Percentiles rank a stretch among this genome's conserved stretches.
Conservation (phyloP, 2,113 vertebrate genomes). For the Helogale parvula region DNA sequence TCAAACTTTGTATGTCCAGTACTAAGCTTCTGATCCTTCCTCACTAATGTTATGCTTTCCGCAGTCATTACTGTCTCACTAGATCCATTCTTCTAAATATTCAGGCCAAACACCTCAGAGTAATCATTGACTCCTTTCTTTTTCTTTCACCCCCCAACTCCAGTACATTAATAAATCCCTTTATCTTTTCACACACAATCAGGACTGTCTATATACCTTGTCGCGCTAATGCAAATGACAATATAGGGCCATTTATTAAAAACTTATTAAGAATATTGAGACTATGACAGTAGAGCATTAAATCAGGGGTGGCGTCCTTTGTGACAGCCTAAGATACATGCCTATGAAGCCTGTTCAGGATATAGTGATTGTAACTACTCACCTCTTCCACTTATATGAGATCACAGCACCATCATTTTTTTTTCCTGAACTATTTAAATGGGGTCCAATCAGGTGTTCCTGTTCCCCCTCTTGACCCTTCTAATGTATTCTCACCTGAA, state of each 20-base stretch:
- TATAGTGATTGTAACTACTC: background rate
- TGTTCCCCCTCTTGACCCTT: background rate
- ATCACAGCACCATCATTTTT: background rate
- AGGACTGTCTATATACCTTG: background rate
- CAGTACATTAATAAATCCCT: background rate
- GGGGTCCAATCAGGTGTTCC: background rate
- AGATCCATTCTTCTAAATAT: background rate
- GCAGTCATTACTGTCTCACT: background rate
- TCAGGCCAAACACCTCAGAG: background rate
- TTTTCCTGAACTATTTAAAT: background rate
- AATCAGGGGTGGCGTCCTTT: background rate
- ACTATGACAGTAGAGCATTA: background rate
- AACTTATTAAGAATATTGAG: background rate
- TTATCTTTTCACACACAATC: background rate
- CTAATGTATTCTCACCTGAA: background rate
- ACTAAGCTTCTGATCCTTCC: background rate
- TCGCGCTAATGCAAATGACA: background rate
- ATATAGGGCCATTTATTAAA: background rate
- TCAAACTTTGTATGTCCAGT: background rate
- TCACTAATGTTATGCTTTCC: background rate
- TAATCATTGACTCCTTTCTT: background rate
- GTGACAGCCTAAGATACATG: background rate
- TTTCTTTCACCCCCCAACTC: background rate
- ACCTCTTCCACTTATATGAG: background rate
- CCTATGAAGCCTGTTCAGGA: background rate